Evolutionary conservation across 2,888 invertebrate genomes (phyloP).

Genomic region (Xylota segnis): DNA sequence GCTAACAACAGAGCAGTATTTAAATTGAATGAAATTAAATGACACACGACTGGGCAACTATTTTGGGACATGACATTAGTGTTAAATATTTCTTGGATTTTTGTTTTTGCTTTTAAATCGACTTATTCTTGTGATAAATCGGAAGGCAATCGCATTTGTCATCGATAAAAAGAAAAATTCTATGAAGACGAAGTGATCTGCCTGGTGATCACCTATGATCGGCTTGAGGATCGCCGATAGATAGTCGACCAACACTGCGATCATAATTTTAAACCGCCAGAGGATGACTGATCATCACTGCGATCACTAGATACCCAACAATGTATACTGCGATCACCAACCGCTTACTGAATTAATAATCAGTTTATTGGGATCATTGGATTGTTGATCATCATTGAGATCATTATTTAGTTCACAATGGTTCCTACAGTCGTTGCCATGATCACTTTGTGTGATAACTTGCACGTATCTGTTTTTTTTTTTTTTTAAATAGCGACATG

Average conservation of each 20-base stretch:
- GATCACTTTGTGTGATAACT: not conserved
- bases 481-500: too few species aligned
- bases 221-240: too few species aligned
- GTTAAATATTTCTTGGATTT: too few species aligned
- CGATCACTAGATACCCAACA: not conserved
- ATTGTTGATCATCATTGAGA: not conserved
- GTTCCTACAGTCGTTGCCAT: not conserved
- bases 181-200: too few species aligned
- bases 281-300: too few species aligned
- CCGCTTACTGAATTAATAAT: not conserved
- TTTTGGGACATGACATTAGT: slow-evolving; percentile 10
- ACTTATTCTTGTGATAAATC: not conserved
- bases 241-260: too few species aligned
- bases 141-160: not conserved
- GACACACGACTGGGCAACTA: slow-evolving; percentile 1
- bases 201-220: too few species aligned
- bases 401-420: not conserved
- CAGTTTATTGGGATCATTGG: not conserved
- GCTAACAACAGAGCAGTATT: not conserved
- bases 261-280: too few species aligned
- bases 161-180: not conserved
- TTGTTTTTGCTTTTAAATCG: too few species aligned
- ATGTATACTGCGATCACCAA: not conserved
- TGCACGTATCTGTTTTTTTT: not conserved
- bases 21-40: not conserved